These are phyloP conservation scores for Anhinga anhinga DNA, from an alignment of 2,113 vertebrate genomes.

Conservation along the genomic window DNA sequence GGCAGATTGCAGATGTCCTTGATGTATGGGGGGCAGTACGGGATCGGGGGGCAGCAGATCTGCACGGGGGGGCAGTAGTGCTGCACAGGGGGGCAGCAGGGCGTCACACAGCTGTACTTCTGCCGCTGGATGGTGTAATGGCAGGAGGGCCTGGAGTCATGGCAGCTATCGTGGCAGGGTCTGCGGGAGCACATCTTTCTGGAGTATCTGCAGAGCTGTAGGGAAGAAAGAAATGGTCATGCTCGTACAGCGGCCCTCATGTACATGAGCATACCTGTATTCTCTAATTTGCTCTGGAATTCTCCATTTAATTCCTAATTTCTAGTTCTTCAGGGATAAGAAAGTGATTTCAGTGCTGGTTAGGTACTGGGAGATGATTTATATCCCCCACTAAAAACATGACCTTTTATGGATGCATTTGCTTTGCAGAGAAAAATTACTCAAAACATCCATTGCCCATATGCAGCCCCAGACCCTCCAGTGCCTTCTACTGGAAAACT, in stretches of 20 bases:
- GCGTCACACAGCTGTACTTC: not conserved
- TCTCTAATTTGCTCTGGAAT: no score
- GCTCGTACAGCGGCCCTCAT: fast-evolving
- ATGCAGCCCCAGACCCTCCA: not conserved
- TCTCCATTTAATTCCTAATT: not conserved
- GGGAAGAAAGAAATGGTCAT: not conserved
- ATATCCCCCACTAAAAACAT: not conserved
- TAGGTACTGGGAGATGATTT: not conserved
- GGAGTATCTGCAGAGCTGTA: fast-evolving
- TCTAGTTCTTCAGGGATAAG: not conserved
- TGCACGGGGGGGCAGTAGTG: not conserved
- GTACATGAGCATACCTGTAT: fast-evolving
- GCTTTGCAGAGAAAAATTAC: not conserved
- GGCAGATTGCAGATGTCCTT: constrained; percentile 25
- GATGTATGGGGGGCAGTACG: not conserved
- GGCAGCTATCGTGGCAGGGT: not conserved
- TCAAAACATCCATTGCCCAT: not conserved
- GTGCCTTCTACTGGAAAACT: not conserved
- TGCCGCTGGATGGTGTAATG: constrained; percentile 26
- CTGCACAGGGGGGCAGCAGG: not conserved
- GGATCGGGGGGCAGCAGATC: not conserved
- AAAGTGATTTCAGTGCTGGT: fast-evolving
- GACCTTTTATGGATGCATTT: fast-evolving
- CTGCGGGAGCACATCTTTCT: constrained; percentile 7
- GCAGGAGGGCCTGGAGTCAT: not conserved